These are phyloP conservation scores for Tinea semifulvella DNA, from an alignment of 2,888 invertebrate species.

Conservation along the genomic window DNA sequence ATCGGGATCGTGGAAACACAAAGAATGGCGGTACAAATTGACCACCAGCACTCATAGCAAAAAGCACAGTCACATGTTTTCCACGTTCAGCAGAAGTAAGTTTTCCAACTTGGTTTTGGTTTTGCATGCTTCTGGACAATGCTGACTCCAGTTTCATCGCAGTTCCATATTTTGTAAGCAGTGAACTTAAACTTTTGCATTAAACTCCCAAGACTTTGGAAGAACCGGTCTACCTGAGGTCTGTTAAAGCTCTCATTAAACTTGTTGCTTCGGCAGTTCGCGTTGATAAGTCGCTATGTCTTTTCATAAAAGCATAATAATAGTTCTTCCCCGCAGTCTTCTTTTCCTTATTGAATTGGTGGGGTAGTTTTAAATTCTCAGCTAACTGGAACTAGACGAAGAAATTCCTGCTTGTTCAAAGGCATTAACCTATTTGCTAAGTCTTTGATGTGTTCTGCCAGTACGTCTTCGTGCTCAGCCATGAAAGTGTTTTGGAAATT, in stretches of 20 bases:
- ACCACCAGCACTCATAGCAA: too few species aligned
- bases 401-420: conserved; percentile 19
- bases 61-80: too few species aligned
- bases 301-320: conserved; percentile 19
- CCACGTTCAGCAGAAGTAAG: too few species aligned
- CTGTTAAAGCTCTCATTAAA: conserved; percentile 21
- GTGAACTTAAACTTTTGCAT: conserved; percentile 19
- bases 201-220: conserved; percentile 18
- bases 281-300: conserved; percentile 18
- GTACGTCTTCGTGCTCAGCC: conserved; percentile 19
- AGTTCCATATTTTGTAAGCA: conserved; percentile 23
- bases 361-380: conserved; percentile 18
- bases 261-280: conserved; percentile 21
- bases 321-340: conserved; percentile 15
- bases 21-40: too few species aligned
- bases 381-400: conserved; percentile 16
- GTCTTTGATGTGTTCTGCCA: conserved; percentile 19
- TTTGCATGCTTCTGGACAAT: conserved; percentile 22
- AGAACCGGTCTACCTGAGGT: conserved; percentile 21
- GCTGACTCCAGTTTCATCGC: conserved; percentile 23
- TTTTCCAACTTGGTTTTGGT: too few species aligned
- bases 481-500: conserved; percentile 19
- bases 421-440: conserved; percentile 19
- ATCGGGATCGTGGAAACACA: too few species aligned
- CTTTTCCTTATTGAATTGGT: conserved; percentile 18